phyloP scores from a whole-genome alignment of 2,113 vertebrate genomes.

The pig (Sus scrofa) region DNA sequence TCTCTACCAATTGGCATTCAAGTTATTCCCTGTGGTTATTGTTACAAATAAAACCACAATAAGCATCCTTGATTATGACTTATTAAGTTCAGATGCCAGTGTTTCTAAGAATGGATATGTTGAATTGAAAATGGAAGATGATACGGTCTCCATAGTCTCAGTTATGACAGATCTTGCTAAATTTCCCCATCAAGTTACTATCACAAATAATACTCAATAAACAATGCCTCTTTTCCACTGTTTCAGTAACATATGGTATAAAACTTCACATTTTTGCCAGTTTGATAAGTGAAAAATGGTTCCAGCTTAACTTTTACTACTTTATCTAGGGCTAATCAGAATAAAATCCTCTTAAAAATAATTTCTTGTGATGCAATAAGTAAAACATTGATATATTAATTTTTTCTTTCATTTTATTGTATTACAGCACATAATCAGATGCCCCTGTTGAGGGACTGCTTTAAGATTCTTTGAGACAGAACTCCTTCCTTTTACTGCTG shows the following conservation, averaged over 20 bases:
- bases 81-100: background rate
- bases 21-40: background rate
- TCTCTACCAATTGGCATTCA: background rate
- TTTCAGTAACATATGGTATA: background rate
- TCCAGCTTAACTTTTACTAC: background rate
- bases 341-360: slow-evolving; percentile 35
- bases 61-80: background rate
- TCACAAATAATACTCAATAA: background rate
- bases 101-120: background rate
- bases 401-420: background rate
- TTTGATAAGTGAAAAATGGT: background rate
- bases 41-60: background rate
- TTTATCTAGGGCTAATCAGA: background rate
- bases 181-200: background rate
- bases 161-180: background rate
- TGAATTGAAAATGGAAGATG: background rate
- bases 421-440: background rate
- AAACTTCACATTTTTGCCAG: background rate
- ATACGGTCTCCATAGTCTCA: background rate
- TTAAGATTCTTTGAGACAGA: background rate
- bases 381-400: slow-evolving; percentile 9
- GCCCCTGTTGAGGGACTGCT: background rate
- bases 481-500: background rate
- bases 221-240: background rate
- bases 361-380: background rate